A percentile compares a stretch with the other conserved stretches of the same genome.
These are phyloP conservation scores for Pteronura brasiliensis DNA, from an alignment of 2,113 vertebrate species.

Conservation along the genomic window DNA sequence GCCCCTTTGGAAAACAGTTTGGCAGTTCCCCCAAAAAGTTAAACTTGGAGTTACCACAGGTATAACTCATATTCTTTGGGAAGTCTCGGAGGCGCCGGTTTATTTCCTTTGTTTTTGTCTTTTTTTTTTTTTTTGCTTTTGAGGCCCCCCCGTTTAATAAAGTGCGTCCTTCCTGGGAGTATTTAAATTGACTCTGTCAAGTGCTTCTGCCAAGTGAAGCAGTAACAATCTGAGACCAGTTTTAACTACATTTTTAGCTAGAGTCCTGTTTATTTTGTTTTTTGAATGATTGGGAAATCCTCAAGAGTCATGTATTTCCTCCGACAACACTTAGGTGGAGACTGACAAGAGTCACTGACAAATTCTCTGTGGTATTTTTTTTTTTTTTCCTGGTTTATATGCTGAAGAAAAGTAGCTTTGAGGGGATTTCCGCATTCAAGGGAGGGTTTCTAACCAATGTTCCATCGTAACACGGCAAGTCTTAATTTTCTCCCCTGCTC, in stretches of 20 bases:
- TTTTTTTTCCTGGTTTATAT: not conserved
- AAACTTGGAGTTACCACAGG: not conserved
- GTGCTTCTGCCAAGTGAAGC: not conserved
- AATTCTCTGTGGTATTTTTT: not conserved
- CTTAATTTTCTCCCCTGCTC: too few relatives aligned
- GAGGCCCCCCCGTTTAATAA: not conserved
- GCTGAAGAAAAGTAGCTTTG: not conserved
- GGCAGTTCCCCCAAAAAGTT: not conserved
- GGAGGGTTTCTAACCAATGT: not conserved
- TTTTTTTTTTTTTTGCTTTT: not conserved
- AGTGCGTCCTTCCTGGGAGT: not conserved
- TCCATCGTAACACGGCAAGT: too few relatives aligned
- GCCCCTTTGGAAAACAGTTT: not conserved
- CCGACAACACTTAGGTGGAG: not conserved
- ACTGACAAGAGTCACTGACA: not conserved
- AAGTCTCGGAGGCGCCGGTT: not conserved
- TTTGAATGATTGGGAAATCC: not conserved
- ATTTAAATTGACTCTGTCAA: not conserved
- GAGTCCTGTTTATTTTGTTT: not conserved
- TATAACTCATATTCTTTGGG: not conserved
- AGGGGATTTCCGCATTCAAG: not conserved
- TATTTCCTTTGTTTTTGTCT: not conserved
- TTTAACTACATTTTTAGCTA: not conserved
- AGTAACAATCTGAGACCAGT: not conserved
- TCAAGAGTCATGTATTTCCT: not conserved